Percentiles rank a stretch among this genome's conserved stretches.
Evolutionary conservation across 2,113 vertebrate species (phyloP).

Genomic region (Burhinus bistriatus): DNA sequence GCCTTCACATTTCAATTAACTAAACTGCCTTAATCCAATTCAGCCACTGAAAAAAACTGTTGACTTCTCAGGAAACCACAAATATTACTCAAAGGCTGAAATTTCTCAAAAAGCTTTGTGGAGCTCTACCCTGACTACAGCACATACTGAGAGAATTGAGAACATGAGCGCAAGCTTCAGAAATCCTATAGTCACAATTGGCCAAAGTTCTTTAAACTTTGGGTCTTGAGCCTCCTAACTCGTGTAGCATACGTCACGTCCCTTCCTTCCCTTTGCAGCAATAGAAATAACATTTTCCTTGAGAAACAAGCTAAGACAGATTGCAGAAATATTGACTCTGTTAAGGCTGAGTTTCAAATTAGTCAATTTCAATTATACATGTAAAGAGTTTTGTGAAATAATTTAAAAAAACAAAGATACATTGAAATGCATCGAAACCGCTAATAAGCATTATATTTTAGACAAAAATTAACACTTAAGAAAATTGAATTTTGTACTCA

Average conservation of each 20-base stretch:
- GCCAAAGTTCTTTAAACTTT: background rate
- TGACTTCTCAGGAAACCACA: background rate
- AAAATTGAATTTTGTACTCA: constrained; percentile 31
- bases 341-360: background rate
- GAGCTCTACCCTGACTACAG: background rate
- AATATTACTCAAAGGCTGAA: background rate
- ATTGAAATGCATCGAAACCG: background rate
- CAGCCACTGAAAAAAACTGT: background rate
- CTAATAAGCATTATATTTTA: constrained; percentile 31
- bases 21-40: background rate
- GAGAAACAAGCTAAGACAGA: background rate
- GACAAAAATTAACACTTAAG: constrained; percentile 14
- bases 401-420: background rate
- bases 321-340: background rate
- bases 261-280: background rate
- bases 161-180: background rate
- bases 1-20: constrained; percentile 9
- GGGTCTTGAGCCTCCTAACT: background rate
- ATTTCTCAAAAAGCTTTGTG: background rate
- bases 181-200: background rate
- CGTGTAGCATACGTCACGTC: rapidly evolving
- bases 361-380: constrained; percentile 23
- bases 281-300: background rate
- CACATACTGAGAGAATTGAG: rapidly evolving
- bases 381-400: constrained; percentile 2